Evolutionary conservation across 2,888 invertebrate species (phyloP), one percentile per base, ranked within the genome.

Genomic region (Therioaphis trifolii): DNA sequence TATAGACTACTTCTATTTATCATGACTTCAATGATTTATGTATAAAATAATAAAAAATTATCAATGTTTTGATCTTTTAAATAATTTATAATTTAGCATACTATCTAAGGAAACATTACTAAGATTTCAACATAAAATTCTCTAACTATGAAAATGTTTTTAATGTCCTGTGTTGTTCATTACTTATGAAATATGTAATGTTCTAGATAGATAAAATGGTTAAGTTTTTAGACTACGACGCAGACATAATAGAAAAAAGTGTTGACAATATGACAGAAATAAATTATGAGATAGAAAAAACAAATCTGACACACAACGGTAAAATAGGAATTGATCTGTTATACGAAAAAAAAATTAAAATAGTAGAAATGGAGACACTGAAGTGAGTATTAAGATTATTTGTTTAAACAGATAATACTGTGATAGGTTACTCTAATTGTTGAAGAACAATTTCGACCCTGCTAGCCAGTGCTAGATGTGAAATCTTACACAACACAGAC

Each of bases 401-500:
- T 3, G 3, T 46, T 71, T 0, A 63, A 35, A 7, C 2, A 29
- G 7, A 18, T 18, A 7, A 29, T 35, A 29, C 9, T 11, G 15
- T 2, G 2, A 12, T 58, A 9, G 24, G 21, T 7, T 18, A 35
- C 15, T 61, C 4, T 75, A 27, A 14, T 7, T 29, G 14, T 1
- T 4, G 4, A 7, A 29, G 80, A 82, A 72, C 49, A 35, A 82
- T 72, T 1, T 21, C 80, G 1, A 35, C 18, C 4, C 2, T 4
- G 24, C 61, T 82, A 49, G 63, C 72, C 7, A 35, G 4, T 29
- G 80, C 82, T 12, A 82, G 40, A 11, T 52, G 72, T 4, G 35
- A 82, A 29, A 82, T 82, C 63, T 52, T 74, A 40, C 7, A 1
- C 4, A 52, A 12, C 24, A 82, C 52, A 63, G 82, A 82, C 12